Evolutionary conservation across 2,888 invertebrate species (phyloP).

Genomic region (Cheilosia scutellata): DNA sequence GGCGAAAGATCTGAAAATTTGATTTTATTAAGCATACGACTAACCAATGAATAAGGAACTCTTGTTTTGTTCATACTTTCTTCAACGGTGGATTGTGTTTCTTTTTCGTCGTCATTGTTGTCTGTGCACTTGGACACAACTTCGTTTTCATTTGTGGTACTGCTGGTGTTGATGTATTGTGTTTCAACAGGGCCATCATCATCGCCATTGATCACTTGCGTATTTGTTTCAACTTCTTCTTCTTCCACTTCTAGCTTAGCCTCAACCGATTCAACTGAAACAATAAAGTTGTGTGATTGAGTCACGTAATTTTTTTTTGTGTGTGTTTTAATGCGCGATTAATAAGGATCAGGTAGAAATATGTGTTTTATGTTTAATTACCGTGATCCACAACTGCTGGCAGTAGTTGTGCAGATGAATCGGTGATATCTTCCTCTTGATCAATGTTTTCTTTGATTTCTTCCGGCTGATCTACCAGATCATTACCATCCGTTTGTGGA

Average conservation of each 20-base stretch:
- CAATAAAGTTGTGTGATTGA: conserved; percentile 72
- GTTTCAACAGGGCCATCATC: conserved; percentile 7
- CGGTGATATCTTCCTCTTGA: conserved; percentile 30
- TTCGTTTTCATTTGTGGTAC: conserved; percentile 22
- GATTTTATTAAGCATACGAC: conserved; percentile 64
- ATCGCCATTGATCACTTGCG: neutral
- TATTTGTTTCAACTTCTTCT: conserved; percentile 11
- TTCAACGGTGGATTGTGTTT: conserved; percentile 32
- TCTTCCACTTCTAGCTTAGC: conserved; percentile 24
- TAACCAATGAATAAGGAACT: conserved; percentile 28
- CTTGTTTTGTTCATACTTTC: conserved; percentile 54
- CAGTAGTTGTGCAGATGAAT: conserved; percentile 20
- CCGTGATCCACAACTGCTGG: conserved; percentile 59
- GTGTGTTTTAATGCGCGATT: conserved; percentile 58
- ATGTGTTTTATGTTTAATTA: conserved; percentile 65
- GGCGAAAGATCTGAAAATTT: conserved; percentile 66
- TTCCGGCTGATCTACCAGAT: neutral
- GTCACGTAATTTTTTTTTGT: conserved; percentile 44
- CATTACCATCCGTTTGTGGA: neutral
- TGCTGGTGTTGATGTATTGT: conserved; percentile 4
- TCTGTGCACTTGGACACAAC: conserved; percentile 4
- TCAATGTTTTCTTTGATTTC: conserved; percentile 22
- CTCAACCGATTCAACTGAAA: conserved; percentile 73
- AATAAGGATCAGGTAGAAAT: conserved; percentile 61
- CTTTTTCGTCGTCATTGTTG: conserved; percentile 12